These are phyloP conservation scores for Tauraco erythrolophus DNA, from an alignment of 2,113 vertebrate genomes.

Conservation along the genomic window DNA sequence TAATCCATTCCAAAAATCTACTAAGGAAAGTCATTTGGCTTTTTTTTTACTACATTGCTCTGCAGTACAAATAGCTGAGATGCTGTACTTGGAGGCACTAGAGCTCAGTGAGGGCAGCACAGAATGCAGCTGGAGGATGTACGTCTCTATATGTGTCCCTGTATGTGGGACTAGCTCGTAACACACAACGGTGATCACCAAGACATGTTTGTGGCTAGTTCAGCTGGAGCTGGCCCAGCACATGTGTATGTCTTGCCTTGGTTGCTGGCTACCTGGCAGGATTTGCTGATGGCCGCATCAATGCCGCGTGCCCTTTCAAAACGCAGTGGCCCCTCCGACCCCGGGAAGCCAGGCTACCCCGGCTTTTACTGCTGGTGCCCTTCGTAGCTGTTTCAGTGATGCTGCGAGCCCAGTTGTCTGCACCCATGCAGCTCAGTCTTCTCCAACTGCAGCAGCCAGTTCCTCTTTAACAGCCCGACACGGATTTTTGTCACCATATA, in stretches of 20 bases:
- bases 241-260: not conserved
- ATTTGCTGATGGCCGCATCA: not conserved
- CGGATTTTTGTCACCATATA: not conserved
- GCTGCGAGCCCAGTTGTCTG: not conserved
- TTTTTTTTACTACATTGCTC: not conserved
- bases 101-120: not conserved
- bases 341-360: not conserved
- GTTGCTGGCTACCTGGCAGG: not conserved
- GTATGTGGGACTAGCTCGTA: not conserved
- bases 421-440: not conserved
- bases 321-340: not conserved
- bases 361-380: not conserved
- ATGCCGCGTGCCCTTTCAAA: not conserved
- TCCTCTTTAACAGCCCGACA: not conserved
- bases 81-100: not conserved
- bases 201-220: not conserved
- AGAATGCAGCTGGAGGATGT: not conserved
- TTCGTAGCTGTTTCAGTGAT: not conserved
- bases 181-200: rapidly evolving
- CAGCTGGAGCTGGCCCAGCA: not conserved
- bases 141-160: rapidly evolving
- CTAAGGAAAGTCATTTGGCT: not conserved
- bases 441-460: not conserved
- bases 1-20: not conserved
- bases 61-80: not conserved